A percentile compares a stretch with the other conserved stretches of the same genome.
Evolutionary conservation across 2,797 vertebrate species (phyloP).

Genomic region (Lagorchestes hirsutus): DNA sequence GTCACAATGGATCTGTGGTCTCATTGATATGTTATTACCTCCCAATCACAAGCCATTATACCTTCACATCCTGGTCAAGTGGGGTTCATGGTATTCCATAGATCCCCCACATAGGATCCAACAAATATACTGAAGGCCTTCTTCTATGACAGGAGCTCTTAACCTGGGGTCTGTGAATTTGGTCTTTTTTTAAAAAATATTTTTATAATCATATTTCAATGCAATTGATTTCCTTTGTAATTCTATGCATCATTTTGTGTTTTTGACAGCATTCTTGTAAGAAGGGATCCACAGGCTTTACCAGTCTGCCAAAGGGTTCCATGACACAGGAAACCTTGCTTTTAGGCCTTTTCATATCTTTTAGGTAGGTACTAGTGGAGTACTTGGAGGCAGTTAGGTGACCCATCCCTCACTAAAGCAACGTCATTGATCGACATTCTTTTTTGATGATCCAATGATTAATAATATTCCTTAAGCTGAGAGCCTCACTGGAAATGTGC

Average conservation of each 20-base stretch:
- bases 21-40: background rate
- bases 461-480: background rate
- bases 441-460: background rate
- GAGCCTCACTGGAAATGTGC: background rate
- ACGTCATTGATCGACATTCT: background rate
- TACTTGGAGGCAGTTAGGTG: background rate
- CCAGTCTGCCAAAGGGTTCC: background rate
- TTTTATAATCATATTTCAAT: background rate
- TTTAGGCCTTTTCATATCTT: background rate
- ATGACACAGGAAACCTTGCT: background rate
- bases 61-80: background rate
- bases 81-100: background rate
- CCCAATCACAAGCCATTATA: background rate
- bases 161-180: background rate
- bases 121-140: background rate
- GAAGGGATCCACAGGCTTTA: background rate
- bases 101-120: background rate
- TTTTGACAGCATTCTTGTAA: background rate
- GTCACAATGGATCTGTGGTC: background rate
- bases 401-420: background rate
- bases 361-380: background rate
- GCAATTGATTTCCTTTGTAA: background rate
- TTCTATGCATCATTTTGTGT: background rate
- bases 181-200: background rate
- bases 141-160: background rate